Percentiles rank a stretch among this genome's conserved stretches.
These are phyloP conservation scores for Pegoplata infirma DNA, from an alignment of 2,888 invertebrate species.

Conservation along the genomic window DNA sequence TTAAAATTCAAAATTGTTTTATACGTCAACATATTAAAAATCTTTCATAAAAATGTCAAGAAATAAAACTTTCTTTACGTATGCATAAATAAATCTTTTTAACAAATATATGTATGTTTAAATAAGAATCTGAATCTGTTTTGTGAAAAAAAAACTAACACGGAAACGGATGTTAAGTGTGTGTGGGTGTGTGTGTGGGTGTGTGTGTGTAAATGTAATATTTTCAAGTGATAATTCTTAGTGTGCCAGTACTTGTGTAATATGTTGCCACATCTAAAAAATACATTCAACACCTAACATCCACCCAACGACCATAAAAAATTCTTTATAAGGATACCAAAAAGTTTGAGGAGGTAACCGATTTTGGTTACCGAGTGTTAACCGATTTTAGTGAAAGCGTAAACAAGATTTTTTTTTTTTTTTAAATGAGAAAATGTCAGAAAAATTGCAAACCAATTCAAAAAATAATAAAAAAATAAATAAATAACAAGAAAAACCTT, in stretches of 20 bases:
- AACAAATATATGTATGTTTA: background rate
- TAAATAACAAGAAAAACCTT: too few relatives aligned
- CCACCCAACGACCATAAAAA: too few relatives aligned
- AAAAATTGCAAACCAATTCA: too few relatives aligned
- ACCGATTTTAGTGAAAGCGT: too few relatives aligned
- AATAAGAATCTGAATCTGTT: background rate
- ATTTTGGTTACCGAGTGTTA: too few relatives aligned
- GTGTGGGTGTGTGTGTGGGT: too few relatives aligned
- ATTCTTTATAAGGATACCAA: too few relatives aligned
- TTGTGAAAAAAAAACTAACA: slow-evolving; percentile 23
- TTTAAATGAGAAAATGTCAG: too few relatives aligned
- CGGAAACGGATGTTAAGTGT: slow-evolving; percentile 35
- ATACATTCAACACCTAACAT: slow-evolving; percentile 35
- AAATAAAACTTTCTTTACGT: background rate
- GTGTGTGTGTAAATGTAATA: slow-evolving; percentile 23
- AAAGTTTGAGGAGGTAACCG: too few relatives aligned
- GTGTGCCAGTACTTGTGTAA: slow-evolving; percentile 37
- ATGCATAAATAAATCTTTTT: background rate
- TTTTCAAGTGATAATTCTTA: slow-evolving; percentile 41
- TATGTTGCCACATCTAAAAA: background rate
- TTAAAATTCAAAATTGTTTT: too few relatives aligned
- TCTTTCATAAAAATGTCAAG: background rate
- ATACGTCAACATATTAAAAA: background rate
- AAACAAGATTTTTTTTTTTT: too few relatives aligned
- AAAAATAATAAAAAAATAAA: too few relatives aligned